phyloP scores from a whole-genome alignment of 2,113 vertebrate genomes.

The Pardalotus punctatus region DNA sequence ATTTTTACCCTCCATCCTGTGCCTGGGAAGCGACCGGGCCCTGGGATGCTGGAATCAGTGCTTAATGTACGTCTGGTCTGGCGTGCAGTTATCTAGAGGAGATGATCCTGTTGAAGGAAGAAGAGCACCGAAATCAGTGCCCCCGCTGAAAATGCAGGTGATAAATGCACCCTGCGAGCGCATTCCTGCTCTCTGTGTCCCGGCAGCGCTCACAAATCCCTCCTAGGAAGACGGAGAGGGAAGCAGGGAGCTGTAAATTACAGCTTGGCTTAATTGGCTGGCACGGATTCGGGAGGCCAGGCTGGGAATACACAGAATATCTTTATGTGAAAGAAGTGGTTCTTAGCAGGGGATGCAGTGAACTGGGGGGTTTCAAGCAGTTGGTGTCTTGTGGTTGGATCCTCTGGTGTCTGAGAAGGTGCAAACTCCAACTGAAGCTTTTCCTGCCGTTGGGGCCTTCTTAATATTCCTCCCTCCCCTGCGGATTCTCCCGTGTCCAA shows the following conservation, averaged over 20 bases:
- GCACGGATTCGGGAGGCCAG: not conserved
- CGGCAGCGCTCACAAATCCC: not conserved
- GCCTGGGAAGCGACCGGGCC: slow-evolving; percentile 37
- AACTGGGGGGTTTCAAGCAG: not conserved
- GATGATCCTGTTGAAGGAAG: slow-evolving; percentile 41
- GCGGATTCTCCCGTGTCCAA: slow-evolving; percentile 54
- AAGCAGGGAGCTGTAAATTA: slow-evolving; percentile 43
- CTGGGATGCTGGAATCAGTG: not conserved
- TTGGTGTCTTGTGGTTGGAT: slow-evolving; percentile 48
- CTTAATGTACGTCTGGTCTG: not conserved
- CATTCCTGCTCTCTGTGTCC: not conserved
- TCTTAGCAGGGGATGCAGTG: slow-evolving; percentile 11
- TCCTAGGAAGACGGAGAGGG: not conserved
- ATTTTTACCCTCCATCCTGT: slow-evolving; percentile 31
- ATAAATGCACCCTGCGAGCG: not conserved
- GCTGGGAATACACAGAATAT: slow-evolving; percentile 10
- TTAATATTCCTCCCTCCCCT: slow-evolving; percentile 47
- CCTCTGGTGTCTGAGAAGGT: slow-evolving; percentile 39
- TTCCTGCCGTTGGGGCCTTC: not conserved
- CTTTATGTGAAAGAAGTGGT: slow-evolving; percentile 8
- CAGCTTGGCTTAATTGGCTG: slow-evolving; percentile 22
- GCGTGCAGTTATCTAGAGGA: slow-evolving; percentile 28
- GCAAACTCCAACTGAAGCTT: slow-evolving; percentile 44
- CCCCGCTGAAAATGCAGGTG: not conserved
- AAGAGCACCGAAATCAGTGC: not conserved